These are phyloP conservation scores for Habropoda laboriosa DNA, from an alignment of 1,140 invertebrate genomes.

Conservation along the genomic window DNA sequence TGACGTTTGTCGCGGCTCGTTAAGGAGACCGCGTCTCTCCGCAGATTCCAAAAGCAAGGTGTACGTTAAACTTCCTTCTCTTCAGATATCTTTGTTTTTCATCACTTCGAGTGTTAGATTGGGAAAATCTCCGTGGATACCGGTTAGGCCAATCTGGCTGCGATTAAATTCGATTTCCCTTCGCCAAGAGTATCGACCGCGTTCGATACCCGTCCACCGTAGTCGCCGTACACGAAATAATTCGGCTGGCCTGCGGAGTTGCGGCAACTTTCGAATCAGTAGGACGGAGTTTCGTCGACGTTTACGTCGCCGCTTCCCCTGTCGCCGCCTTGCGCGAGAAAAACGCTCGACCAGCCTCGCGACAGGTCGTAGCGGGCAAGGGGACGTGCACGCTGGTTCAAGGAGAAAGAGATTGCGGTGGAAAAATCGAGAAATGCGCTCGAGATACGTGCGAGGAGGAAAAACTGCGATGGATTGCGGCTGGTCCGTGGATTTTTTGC, in stretches of 20 bases:
- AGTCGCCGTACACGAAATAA: too few relatives aligned
- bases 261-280: too few relatives aligned
- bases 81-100: too few relatives aligned
- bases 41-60: too few relatives aligned
- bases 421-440: neutral
- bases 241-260: too few relatives aligned
- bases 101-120: too few relatives aligned
- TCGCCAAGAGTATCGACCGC: too few relatives aligned
- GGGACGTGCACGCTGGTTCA: neutral
- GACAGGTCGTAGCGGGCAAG: neutral
- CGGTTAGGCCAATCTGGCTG: neutral
- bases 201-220: neutral
- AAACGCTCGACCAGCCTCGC: neutral
- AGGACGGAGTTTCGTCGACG: neutral
- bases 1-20: neutral
- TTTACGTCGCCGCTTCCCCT: neutral
- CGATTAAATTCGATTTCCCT: neutral
- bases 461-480: neutral
- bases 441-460: neutral
- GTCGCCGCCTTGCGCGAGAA: neutral
- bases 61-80: too few relatives aligned
- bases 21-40: neutral
- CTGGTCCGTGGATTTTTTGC: slow-evolving; percentile 35
- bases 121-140: neutral
- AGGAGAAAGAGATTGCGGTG: neutral